These are phyloP conservation scores for Alosa alosa DNA, from an alignment of 2,113 vertebrate species.

Conservation along the genomic window DNA sequence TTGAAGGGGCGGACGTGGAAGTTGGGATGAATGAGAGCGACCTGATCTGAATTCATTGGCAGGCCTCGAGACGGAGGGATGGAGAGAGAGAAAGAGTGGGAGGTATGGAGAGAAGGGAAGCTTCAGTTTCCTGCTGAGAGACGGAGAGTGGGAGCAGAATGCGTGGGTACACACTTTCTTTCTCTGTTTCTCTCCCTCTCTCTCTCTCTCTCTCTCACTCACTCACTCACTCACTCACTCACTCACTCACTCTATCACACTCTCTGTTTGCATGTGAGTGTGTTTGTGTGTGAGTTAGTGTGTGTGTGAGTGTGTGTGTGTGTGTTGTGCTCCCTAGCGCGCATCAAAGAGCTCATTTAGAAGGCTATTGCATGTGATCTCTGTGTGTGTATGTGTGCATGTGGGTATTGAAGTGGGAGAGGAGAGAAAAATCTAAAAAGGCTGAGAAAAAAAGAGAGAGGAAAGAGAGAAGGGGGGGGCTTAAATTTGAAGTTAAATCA, in stretches of 20 bases:
- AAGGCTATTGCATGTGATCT: constrained; percentile 31
- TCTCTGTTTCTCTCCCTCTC: background rate
- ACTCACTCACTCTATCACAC: background rate
- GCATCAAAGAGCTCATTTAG: constrained; percentile 52
- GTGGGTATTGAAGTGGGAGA: constrained; percentile 21
- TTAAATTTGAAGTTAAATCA: background rate
- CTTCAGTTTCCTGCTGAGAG: constrained; percentile 39
- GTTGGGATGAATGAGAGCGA: constrained; percentile 26
- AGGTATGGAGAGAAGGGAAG: constrained; percentile 26
- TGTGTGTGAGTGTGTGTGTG: constrained; percentile 38
- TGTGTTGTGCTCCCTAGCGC: constrained; percentile 43
- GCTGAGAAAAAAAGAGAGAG: background rate
- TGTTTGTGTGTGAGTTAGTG: constrained; percentile 10
- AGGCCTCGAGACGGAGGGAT: constrained; percentile 30
- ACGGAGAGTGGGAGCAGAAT: constrained; percentile 19
- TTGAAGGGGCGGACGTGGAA: constrained; percentile 24
- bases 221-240: background rate
- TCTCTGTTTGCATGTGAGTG: constrained; percentile 16
- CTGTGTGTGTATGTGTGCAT: constrained; percentile 43
- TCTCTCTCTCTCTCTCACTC: background rate
- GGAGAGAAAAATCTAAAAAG: background rate
- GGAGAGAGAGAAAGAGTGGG: constrained; percentile 25
- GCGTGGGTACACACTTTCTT: no score
- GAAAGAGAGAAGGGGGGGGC: background rate
- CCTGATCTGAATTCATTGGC: constrained; percentile 42